Evolutionary conservation across 2,797 vertebrate genomes (phyloP).

Genomic region (Antrozous pallidus): DNA sequence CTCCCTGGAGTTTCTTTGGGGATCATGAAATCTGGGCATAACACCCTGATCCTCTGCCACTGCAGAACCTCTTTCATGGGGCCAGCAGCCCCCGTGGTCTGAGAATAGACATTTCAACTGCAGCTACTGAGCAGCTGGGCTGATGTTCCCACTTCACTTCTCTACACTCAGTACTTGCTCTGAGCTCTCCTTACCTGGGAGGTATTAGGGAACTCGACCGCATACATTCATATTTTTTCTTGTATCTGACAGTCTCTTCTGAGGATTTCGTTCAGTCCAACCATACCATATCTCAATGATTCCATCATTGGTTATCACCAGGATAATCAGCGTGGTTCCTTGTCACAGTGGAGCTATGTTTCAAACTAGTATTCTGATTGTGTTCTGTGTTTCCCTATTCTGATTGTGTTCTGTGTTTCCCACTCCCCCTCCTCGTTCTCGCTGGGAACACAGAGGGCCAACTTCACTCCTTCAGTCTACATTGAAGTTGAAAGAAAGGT

Average conservation of each 20-base stretch:
- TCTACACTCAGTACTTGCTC: not conserved
- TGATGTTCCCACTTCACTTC: not conserved
- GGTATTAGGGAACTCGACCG: not conserved
- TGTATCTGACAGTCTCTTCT: not conserved
- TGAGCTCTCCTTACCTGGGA: not conserved
- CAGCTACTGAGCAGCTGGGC: not conserved
- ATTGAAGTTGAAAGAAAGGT: slow-evolving; percentile 22
- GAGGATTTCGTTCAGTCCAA: not conserved
- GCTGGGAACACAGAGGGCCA: not conserved
- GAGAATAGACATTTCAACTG: slow-evolving; percentile 1
- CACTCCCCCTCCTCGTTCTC: not conserved
- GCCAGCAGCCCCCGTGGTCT: not conserved
- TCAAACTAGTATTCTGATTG: not conserved
- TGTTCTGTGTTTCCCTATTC: not conserved
- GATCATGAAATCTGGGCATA: too few species aligned
- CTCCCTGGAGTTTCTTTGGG: too few species aligned
- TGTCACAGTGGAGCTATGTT: not conserved
- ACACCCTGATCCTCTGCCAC: not conserved
- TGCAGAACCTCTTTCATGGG: slow-evolving; percentile 32
- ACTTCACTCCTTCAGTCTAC: not conserved
- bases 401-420: not conserved
- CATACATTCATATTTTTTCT: slow-evolving; percentile 6
- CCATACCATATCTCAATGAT: not conserved
- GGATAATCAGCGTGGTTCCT: not conserved
- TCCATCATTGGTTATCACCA: not conserved